phyloP scores from a whole-genome alignment of 2,113 vertebrate species.

The Boulengeromyrus knoepffleri region DNA sequence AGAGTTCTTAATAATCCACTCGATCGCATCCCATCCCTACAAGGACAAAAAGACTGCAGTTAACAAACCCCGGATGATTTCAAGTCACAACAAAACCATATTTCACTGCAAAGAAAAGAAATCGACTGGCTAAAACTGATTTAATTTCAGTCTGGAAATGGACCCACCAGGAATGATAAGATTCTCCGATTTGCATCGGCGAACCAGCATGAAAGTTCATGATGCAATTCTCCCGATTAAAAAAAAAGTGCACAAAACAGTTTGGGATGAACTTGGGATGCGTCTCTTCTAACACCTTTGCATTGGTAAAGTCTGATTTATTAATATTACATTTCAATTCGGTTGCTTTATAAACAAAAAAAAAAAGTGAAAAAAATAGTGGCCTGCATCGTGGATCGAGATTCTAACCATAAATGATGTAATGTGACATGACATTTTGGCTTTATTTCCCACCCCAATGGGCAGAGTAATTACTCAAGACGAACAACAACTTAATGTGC shows the following conservation, averaged over 20 bases:
- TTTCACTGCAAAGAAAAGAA: neutral
- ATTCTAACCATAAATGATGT: neutral
- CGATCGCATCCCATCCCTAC: constrained; percentile 97
- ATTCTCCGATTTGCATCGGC: neutral
- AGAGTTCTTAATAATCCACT: constrained; percentile 97
- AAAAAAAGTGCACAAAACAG: neutral
- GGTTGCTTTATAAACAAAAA: neutral
- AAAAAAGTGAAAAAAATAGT: neutral
- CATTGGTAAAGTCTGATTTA: neutral
- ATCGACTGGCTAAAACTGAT: neutral
- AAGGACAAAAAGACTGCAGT: constrained; percentile 58
- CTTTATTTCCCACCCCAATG: neutral
- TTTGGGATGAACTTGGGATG: neutral
- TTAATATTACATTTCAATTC: neutral
- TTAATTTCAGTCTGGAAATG: neutral
- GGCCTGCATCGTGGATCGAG: neutral
- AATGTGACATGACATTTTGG: neutral
- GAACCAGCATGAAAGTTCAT: neutral
- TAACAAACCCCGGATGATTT: neutral
- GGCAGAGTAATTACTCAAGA: neutral
- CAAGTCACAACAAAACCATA: neutral
- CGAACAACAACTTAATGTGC: neutral
- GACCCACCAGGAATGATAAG: neutral
- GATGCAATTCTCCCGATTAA: neutral
- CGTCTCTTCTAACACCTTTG: neutral